Evolutionary conservation across 2,113 vertebrate species (phyloP).

Genomic region (Lontra canadensis): DNA sequence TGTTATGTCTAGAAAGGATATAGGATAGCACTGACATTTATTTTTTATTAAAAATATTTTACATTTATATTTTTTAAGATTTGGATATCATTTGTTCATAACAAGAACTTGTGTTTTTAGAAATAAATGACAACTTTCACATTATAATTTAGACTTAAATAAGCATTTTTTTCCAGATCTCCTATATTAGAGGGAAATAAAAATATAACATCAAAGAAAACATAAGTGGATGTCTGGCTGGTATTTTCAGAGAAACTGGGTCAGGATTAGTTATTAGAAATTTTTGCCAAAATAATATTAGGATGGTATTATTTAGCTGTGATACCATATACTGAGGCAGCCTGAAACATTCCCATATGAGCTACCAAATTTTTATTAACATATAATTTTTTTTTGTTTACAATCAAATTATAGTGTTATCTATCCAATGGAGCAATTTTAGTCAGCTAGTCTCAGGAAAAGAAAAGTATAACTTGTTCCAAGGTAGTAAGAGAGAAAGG

Average conservation of each 20-base stretch:
- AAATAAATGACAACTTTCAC: not conserved
- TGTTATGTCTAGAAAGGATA: not conserved
- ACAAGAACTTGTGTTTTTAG: not conserved
- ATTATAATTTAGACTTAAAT: slow-evolving; percentile 1
- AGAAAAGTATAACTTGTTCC: not conserved
- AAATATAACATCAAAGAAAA: not conserved
- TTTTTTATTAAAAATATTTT: not conserved
- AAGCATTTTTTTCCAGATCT: not conserved
- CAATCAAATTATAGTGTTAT: not conserved
- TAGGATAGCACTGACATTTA: not conserved
- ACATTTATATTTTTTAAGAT: slow-evolving; percentile 34
- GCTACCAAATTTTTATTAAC: not conserved
- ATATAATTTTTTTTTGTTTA: not conserved
- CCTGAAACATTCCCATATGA: not conserved
- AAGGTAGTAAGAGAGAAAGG: not conserved
- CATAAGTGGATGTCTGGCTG: not conserved
- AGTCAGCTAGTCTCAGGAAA: not conserved
- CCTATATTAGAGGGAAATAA: not conserved
- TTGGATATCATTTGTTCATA: not conserved
- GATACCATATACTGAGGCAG: not conserved
- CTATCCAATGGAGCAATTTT: not conserved
- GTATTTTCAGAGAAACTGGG: not conserved
- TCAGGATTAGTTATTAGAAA: slow-evolving; percentile 5
- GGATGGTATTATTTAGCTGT: not conserved
- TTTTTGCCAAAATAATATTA: not conserved